A percentile compares a stretch with the other conserved stretches of the same genome.
These are phyloP conservation scores for Penaeus monodon DNA, from an alignment of 2,888 invertebrate genomes.

Conservation along the genomic window DNA sequence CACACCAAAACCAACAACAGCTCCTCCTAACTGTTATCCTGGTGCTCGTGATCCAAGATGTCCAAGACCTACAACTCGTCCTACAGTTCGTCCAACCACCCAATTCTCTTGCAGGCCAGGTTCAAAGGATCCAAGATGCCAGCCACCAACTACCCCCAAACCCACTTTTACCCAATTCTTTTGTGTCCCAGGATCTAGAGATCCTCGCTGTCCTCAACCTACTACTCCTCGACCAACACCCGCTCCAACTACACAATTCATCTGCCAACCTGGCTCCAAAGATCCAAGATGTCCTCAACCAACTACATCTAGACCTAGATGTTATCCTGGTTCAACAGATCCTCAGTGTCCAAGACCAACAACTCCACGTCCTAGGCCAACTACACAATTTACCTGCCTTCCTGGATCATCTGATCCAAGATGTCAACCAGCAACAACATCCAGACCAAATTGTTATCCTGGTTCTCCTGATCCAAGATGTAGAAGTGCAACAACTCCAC, in stretches of 20 bases:
- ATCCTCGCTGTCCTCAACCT: slow-evolving; percentile 66
- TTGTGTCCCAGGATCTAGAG: slow-evolving; percentile 54
- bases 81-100: not conserved
- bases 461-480: slow-evolving; percentile 65
- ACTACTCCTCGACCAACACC: slow-evolving; percentile 35
- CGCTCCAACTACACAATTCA: not conserved
- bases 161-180: slow-evolving; percentile 4
- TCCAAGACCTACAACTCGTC: slow-evolving; percentile 45
- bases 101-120: slow-evolving; percentile 18
- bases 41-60: slow-evolving; percentile 67
- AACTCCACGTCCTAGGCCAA: slow-evolving; percentile 40
- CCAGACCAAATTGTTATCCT: slow-evolving; percentile 67
- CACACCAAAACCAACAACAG: slow-evolving; percentile 69
- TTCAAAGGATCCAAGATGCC: slow-evolving; percentile 29
- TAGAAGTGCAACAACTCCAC: slow-evolving; percentile 40
- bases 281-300: slow-evolving; percentile 67
- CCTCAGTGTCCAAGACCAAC: not conserved
- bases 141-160: not conserved
- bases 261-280: slow-evolving; percentile 67
- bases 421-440: not conserved
- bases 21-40: slow-evolving; percentile 67
- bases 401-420: slow-evolving; percentile 35
- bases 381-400: slow-evolving; percentile 49
- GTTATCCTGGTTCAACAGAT: not conserved
- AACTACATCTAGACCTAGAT: not conserved